Evolutionary conservation across 2,888 invertebrate genomes (phyloP).

Genomic region (Eubasilissa splendida): DNA sequence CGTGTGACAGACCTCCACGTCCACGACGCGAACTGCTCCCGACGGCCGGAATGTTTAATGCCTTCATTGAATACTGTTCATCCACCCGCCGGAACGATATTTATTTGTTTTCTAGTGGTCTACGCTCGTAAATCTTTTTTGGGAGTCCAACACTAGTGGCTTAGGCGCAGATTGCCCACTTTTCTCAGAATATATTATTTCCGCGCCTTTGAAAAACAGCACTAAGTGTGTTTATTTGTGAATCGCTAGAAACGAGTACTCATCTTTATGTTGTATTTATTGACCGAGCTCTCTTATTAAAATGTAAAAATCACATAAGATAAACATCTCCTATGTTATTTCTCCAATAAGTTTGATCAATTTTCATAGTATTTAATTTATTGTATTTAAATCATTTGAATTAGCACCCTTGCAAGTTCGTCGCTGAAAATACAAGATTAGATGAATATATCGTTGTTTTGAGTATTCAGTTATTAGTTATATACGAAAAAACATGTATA

Average conservation of each 20-base stretch:
- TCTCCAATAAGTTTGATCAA: too few relatives aligned
- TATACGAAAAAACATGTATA: too few relatives aligned
- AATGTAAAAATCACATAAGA: conserved; percentile 7
- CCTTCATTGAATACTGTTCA: conserved; percentile 26
- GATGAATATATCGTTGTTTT: too few relatives aligned
- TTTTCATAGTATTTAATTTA: too few relatives aligned
- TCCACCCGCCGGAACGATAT: conserved; percentile 20
- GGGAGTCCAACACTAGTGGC: conserved; percentile 8
- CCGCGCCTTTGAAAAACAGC: conserved; percentile 14
- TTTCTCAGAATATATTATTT: conserved; percentile 5
- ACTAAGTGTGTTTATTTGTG: conserved; percentile 13
- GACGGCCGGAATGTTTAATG: conserved; percentile 10
- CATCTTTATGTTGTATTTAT: not conserved
- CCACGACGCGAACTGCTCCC: conserved; percentile 25
- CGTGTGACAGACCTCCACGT: not conserved
- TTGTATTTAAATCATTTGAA: too few relatives aligned
- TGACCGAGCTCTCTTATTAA: not conserved
- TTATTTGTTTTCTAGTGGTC: conserved; percentile 21
- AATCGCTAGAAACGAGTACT: not conserved
- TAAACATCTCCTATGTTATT: not conserved
- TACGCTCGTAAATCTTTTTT: conserved; percentile 29
- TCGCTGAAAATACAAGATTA: too few relatives aligned
- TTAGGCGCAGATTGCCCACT: conserved; percentile 17
- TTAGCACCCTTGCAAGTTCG: too few relatives aligned
- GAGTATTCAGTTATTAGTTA: too few relatives aligned